Conservation (phyloP, 2,888 invertebrate genomes). For the Drosophila acutilabella region DNA sequence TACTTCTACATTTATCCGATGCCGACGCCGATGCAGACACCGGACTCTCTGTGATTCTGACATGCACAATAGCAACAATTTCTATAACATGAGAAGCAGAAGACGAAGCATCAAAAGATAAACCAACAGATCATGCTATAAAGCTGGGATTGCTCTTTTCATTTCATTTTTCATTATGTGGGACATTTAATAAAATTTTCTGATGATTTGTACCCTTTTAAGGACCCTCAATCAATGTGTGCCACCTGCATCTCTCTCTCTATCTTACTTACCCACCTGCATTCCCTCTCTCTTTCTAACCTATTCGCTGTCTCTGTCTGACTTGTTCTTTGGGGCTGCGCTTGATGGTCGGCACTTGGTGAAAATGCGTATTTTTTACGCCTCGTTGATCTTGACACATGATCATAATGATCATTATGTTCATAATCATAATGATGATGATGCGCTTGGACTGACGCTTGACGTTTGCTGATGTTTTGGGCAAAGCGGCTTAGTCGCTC, state of each 20-base stretch:
- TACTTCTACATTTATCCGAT: constrained; percentile 27
- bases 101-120: background rate
- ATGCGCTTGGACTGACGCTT: constrained; percentile 23
- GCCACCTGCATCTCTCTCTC: constrained; percentile 27
- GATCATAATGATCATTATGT: constrained; percentile 27
- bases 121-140: constrained; percentile 4
- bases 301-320: constrained; percentile 2
- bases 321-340: constrained; percentile 37
- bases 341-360: constrained; percentile 66
- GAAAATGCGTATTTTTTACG: constrained; percentile 64
- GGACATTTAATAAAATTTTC: constrained; percentile 77
- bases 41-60: constrained; percentile 46
- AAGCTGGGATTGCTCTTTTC: constrained; percentile 38
- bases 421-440: constrained; percentile 4
- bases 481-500: constrained; percentile 52
- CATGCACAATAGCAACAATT: constrained; percentile 51
- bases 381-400: constrained; percentile 67
- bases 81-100: constrained; percentile 30
- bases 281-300: constrained; percentile 1
- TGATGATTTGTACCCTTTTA: constrained; percentile 81
- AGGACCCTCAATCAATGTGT: constrained; percentile 82
- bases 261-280: constrained; percentile 2
- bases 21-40: constrained; percentile 8
- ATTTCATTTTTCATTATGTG: constrained; percentile 59
- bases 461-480: constrained; percentile 19